Base-by-base conservation (phyloP, 2,797 vertebrate genomes). In the Dromococcyx pavoninus region DNA sequence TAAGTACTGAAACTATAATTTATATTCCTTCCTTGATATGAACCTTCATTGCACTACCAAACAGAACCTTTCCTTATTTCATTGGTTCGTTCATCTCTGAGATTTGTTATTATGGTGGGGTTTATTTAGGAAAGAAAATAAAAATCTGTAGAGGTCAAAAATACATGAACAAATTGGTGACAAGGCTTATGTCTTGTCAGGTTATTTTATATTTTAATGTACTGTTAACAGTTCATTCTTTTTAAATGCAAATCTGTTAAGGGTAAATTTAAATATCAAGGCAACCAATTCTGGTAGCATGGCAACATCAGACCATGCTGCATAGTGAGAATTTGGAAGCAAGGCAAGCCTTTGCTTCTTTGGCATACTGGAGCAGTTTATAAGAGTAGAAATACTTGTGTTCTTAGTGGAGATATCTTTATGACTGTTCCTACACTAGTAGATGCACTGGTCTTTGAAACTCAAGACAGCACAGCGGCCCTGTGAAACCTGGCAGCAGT, bases 191-290 rank as follows among this genome's bases (percentile, higher is more conserved):
- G 58, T 86, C 70, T 83, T 94, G 51, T 71, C 70, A 54, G 22
- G 35, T 94, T 76, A 87, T 91, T 95, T 95, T 70, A 14, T 93
- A 96, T 89, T 88, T 94, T 67, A 75, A 87, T 58, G 27, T 88
- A 91, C 72, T 82, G 53, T 72, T 82, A 95, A 74, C 80, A 90
- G 93, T 94, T 97, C 91, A 88, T 78, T 83, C 95, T 96, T 96
- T 95, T 82, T n/a, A 92, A 95, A 96, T 95, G 90, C 77, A 93
- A 93, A 95, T 95, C 72, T 95, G 67, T 89, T 93, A 94, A 95
- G 77, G 73, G 84, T 92, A 92, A 96, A 96, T 97, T 94, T 94
- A 96, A 96, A 95, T 93, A 93, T 91, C 82, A 64, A 32, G 39
- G 51, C 79, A 91, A 82, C 76, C 43, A 79, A 75, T 94, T 81